A percentile compares a stretch with the other conserved stretches of the same genome.
These are phyloP conservation scores for Drosophila recens DNA, from an alignment of 2,888 invertebrate genomes.

Conservation along the genomic window DNA sequence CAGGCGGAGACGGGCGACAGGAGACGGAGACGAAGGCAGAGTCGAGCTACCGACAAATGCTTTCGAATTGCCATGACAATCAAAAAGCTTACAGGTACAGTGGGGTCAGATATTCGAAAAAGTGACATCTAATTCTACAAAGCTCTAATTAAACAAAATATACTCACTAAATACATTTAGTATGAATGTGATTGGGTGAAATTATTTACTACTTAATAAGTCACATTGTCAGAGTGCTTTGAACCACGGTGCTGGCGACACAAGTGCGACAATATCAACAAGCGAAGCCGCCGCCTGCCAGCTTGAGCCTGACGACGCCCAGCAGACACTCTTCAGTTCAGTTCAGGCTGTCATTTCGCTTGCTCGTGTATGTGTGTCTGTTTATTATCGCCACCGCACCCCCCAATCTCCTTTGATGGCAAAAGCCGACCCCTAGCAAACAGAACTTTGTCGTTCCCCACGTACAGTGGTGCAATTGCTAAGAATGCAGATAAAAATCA, in stretches of 20 bases:
- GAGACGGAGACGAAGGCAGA: conserved; percentile 18
- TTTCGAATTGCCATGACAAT: conserved; percentile 84
- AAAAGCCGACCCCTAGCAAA: conserved; percentile 41
- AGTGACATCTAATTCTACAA: not conserved
- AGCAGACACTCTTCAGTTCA: conserved; percentile 79
- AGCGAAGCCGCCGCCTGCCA: conserved; percentile 54
- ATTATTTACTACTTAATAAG: conserved; percentile 1
- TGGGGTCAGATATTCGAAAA: conserved; percentile 37
- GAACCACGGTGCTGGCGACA: conserved; percentile 57
- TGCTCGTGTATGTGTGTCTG: conserved; percentile 66
- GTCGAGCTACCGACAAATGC: conserved; percentile 81
- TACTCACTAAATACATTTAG: not conserved
- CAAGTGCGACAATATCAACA: conserved; percentile 74
- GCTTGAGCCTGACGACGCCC: conserved; percentile 64
- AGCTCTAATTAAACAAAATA: not conserved
- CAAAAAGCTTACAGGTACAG: conserved; percentile 78
- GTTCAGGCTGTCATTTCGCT: conserved; percentile 63
- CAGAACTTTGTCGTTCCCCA: conserved; percentile 53
- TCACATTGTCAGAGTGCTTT: not conserved
- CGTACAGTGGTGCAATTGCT: conserved; percentile 26
- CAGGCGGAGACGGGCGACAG: conserved; percentile 11
- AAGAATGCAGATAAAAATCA: not conserved
- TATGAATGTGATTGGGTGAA: not conserved
- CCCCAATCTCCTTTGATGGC: conserved; percentile 5
- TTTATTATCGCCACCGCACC: conserved; percentile 71